Base-by-base conservation (phyloP, 2,888 invertebrate species). In the Plebejus argus region DNA sequence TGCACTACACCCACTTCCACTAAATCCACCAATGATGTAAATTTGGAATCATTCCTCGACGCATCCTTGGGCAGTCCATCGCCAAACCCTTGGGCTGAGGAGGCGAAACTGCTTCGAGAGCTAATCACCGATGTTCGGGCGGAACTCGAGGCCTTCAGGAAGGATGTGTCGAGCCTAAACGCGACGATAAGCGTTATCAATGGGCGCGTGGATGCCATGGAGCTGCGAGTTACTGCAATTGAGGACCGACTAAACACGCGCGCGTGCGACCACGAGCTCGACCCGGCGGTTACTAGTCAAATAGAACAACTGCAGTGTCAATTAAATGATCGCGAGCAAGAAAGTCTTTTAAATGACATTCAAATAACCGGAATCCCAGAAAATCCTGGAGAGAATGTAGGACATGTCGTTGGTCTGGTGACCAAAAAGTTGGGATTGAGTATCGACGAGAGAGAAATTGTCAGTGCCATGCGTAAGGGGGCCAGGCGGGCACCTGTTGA, bases 391-490 rank as follows among this genome's bases (percentile, higher is more conserved):
- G 81, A 81, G 66, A 80, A 78, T 70, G 20, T 76, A 1, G 35
- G 35, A 8, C 81, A 81, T 28, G 12, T 80, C 0, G 70, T 75
- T 12, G 12, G 35, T 15, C n/a, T 77, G 2, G 45, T 81, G 0
- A 72, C 81, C 6, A 20, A 61, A 15, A 82, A 82, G 66, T 56
- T 82, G 8, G 80, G 80, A 0, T 70, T 79, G 7, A n/a, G 20
- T 3, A 33, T 80, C 15, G 79, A 80, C 1, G 76, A 79, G 2
- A 76, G 77, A 18, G 81, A 82, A n/a, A 78, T 81, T 12, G 79
- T 82, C 0, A 78, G 76, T 70, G 80, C 76, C 0, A 72, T 79
- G 28, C 79, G 81, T 1, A 66, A 75, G 1, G 80, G 80, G 0
- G 49, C 66, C 1, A n/a, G 28, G 7, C 75, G 53, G 18, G 1